Evolutionary conservation across 2,888 invertebrate genomes (phyloP), one percentile per base, ranked within the genome.

Genomic region (Mamestra brassicae): DNA sequence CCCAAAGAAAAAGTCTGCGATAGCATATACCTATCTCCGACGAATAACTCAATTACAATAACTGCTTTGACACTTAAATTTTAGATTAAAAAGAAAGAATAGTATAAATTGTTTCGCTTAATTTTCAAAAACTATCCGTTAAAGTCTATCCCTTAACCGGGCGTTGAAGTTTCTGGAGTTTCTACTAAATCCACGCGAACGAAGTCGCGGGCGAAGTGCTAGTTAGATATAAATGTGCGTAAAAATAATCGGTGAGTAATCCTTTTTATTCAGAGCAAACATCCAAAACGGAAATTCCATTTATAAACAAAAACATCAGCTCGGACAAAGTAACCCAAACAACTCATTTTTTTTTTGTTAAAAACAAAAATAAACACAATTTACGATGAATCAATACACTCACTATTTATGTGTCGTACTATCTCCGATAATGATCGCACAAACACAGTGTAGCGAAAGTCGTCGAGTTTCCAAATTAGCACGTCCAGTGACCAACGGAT

Each of bases 391-490:
- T 78, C 78, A 87, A 83, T 82, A 87, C 81, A 83, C 80, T 80
- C 77, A 80, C 80, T 74, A 76, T 83, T 77, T 83, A 83, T 76
- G 80, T 83, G 80, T 78, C 78, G 78, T 81, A 83, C 85, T 79
- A 81, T 79, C 76, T 42, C 83, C 83, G 91, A 90, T 91, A 92
- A 90, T 89, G 88, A 88, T 89, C 87, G 74, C 81, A 88, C 89
- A 92, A 92, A 92, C 88, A 91, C 88, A 90, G 75, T 81, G 85
- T 71, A 85, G 92, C 90, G 93, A 93, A 93, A 93, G 93, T 92
- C 85, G 84, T 42, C 78, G 87, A 88, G 91, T 93, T 93, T 93
- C 93, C 91, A 93, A 93, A 93, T 93, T 93, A 93, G 89, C 93
- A 89, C 90, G 86, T 91, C 54, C 88, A 86, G 83, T 84, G 86